Evolutionary conservation across 1,140 invertebrate genomes (phyloP), one percentile per base, ranked within the genome.

Genomic region (Lepidostoma basale): DNA sequence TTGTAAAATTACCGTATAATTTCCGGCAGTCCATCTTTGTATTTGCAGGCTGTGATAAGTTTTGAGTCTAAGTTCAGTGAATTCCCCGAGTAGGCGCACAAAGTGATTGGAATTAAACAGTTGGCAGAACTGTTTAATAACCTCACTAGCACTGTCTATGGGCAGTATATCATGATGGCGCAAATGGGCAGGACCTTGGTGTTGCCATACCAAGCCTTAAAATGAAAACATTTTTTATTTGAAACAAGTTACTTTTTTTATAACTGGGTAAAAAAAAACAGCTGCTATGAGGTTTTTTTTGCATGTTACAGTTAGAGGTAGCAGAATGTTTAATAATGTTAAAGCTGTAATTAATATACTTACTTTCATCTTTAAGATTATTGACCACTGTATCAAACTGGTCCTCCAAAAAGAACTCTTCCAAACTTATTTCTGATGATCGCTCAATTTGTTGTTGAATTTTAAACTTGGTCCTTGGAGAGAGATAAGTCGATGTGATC

Each of bases 21-120:
- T 85, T 4, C 88, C 89, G 20, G 83, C 77, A 0, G 79, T 79
- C 89, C 89, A 91, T 69, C 85, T 85, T 76, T 91, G 89, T 45
- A 92, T 74, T 76, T 91, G 87, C 77, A 68, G 80, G 78, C 77
- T 84, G 78, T 39, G 75, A 81, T 65, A 87, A 80, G 14, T 62
- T 74, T 69, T 63, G 56, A 77, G 77, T 74, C 72, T 76, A 72
- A 91, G 79, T 67, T 89, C 89, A 0, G 89, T 90, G 69, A 87
- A 90, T 23, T 85, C 80, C 39, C 84, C 81, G 36, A 91, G 75
- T 67, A 90, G 74, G n/a, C 80, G 71, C 74, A 87, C 83, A 74
- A 88, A 86, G 14, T 79, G 71, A 3, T 79, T 75, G 14, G 83
- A 85, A 67, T 82, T 79, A 47, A 89, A 85, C 56, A 90, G 70